A percentile compares a stretch with the other conserved stretches of the same genome.
These are phyloP conservation scores for Gallinago undulata DNA, from an alignment of 2,113 vertebrate genomes.

Conservation along the genomic window DNA sequence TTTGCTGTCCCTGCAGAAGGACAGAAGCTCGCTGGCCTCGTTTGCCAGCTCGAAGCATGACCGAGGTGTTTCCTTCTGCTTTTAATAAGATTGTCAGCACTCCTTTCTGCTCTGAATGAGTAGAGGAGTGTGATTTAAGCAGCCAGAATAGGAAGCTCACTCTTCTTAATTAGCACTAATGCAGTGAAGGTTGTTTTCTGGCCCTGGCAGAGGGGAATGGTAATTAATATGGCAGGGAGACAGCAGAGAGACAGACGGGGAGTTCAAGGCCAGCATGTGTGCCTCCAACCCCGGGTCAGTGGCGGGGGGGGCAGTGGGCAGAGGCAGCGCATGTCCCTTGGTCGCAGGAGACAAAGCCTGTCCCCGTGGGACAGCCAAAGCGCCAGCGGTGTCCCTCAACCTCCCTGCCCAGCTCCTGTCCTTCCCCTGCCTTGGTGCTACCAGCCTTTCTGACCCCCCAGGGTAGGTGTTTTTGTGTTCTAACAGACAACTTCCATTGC, in stretches of 20 bases:
- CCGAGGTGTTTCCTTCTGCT: conserved; percentile 20
- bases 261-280: conserved; percentile 74
- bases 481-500: not conserved
- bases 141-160: conserved; percentile 58
- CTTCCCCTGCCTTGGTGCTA: not conserved
- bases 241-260: conserved; percentile 64
- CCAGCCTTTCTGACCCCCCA: not conserved
- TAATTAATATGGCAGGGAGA: conserved; percentile 77
- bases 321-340: not conserved
- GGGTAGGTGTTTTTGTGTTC: not conserved
- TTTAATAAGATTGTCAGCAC: conserved; percentile 63
- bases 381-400: not conserved
- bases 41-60: not conserved
- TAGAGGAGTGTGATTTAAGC: conserved; percentile 5
- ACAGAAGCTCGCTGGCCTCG: not conserved
- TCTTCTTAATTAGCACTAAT: conserved; percentile 80
- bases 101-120: conserved; percentile 34
- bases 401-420: not conserved
- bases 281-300: conserved; percentile 64
- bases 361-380: conserved; percentile 15
- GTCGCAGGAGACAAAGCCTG: conserved; percentile 6
- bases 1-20: not conserved
- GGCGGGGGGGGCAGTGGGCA: not conserved
- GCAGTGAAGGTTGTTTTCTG: conserved; percentile 72
- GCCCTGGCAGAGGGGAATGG: conserved; percentile 68